Evolutionary conservation across 2,797 vertebrate species (phyloP), one percentile per base, ranked within the genome.

Genomic region (Peromyscus nudipes): DNA sequence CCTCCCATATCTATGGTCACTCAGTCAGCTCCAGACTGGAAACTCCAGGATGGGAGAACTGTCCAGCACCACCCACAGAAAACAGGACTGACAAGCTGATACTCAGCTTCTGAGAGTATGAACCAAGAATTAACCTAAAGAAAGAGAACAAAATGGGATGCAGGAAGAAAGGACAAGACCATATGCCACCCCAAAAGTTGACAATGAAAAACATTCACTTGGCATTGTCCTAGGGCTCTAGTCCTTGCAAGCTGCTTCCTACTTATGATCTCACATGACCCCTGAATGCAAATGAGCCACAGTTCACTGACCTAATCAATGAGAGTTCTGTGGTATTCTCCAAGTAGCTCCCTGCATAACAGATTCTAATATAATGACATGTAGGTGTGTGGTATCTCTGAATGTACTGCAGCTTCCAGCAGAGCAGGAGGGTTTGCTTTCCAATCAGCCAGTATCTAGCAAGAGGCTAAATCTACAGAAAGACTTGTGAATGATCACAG

Each of bases 81-180:
- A 40, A 8, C 62, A 40, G 3, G n/a, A 4, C n/a, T 73, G 69
- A 73, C 8, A 40, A 11, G n/a, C n/a, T 23, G 19, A 31, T 73
- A 37, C n/a, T 11, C 19, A 40, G 37, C 19, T 23, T 23, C 19
- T 23, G 37, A 40, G 8, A 25, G 1, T 40, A 21, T 10, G 37
- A 23, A 23, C 8, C n/a, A 73, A 73, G 9, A 23, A 21, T 13
- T 73, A n/a, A n/a, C n/a, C n/a, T n/a, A n/a, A n/a, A n/a, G 3
- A 12, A 73, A 62, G 34, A 4, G 0, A 4, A 23, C 31, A 55
- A n/a, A 10, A 2, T 40, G 9, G 5, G 23, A 43, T 2, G 4
- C 10, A 43, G 71, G 4, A 12, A 75, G 11, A 11, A 25, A 25
- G 71, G 21, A 12, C 23, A 12, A 73, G 21, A 4, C n/a, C 21